Evolutionary conservation across 2,113 vertebrate species (phyloP).

Genomic region (Caracal caracal): DNA sequence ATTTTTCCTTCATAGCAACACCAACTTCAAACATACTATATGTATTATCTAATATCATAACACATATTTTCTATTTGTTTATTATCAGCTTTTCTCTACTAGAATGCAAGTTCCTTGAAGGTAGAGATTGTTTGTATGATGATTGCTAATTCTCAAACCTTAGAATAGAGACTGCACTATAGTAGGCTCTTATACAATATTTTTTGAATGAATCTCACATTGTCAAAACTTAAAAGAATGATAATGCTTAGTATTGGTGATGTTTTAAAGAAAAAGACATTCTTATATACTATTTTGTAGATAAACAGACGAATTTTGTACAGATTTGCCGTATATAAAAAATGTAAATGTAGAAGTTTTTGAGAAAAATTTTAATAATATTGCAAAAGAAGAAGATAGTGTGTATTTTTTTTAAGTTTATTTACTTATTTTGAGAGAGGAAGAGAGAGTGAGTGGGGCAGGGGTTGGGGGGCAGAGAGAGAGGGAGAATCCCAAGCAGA

Average conservation of each 20-base stretch:
- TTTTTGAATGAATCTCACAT: not conserved
- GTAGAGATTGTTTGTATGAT: not conserved
- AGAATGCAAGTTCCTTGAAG: not conserved
- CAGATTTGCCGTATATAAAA: not conserved
- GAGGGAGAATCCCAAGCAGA: not conserved
- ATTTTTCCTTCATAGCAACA: not conserved
- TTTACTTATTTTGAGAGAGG: not conserved
- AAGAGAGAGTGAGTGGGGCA: not conserved
- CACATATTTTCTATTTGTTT: not conserved
- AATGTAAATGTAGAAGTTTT: not conserved
- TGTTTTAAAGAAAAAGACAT: not conserved
- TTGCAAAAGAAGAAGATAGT: not conserved
- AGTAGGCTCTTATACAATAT: not conserved
- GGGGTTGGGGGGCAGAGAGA: not conserved
- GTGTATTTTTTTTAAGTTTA: not conserved
- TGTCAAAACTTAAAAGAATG: not conserved
- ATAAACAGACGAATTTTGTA: not conserved
- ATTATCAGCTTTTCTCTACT: not conserved
- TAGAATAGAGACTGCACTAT: not conserved
- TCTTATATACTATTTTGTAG: not conserved
- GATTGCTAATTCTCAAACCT: not conserved
- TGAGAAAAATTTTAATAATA: not conserved
- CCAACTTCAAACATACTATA: not conserved
- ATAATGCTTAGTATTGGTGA: not conserved
- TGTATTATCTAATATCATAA: not conserved